Evolutionary conservation across 2,113 vertebrate species (phyloP).

Genomic region (Solea solea): DNA sequence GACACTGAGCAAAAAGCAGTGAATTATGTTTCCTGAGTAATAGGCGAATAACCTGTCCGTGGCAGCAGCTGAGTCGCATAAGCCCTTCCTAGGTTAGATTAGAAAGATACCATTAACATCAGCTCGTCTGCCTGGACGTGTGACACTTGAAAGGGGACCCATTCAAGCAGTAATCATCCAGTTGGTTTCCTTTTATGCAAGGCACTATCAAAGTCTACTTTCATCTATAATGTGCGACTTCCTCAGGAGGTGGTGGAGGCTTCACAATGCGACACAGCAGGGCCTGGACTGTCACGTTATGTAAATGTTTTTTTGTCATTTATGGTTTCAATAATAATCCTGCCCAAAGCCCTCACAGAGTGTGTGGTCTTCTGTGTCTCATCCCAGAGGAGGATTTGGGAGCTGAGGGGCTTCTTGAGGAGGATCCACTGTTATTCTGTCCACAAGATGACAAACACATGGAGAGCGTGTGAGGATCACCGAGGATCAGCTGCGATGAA

Average conservation of each 20-base stretch:
- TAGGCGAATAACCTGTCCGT: slow-evolving; percentile 65
- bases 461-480: slow-evolving; percentile 3
- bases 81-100: slow-evolving; percentile 71
- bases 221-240: slow-evolving; percentile 73
- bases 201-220: slow-evolving; percentile 72
- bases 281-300: slow-evolving; percentile 34
- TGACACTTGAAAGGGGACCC: slow-evolving; percentile 66
- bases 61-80: slow-evolving; percentile 62
- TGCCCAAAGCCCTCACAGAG: slow-evolving; percentile 31
- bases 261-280: slow-evolving; percentile 46
- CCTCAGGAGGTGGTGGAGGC: slow-evolving; percentile 52
- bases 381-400: slow-evolving; percentile 42
- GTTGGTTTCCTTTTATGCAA: slow-evolving; percentile 62
- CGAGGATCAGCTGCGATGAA: slow-evolving; percentile 3
- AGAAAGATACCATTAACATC: slow-evolving; percentile 72
- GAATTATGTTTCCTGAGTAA: slow-evolving; percentile 65
- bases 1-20: slow-evolving; percentile 44
- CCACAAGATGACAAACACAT: slow-evolving; percentile 23
- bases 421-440: slow-evolving; percentile 27
- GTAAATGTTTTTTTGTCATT: slow-evolving; percentile 62
- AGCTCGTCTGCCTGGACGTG: slow-evolving; percentile 68
- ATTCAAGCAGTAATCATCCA: slow-evolving; percentile 66
- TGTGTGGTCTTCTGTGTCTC: slow-evolving; percentile 19
- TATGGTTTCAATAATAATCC: slow-evolving; percentile 56
- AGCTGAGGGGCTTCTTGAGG: slow-evolving; percentile 33